Conservation (phyloP, 2,797 vertebrate species). For the Myotis myotis region DNA sequence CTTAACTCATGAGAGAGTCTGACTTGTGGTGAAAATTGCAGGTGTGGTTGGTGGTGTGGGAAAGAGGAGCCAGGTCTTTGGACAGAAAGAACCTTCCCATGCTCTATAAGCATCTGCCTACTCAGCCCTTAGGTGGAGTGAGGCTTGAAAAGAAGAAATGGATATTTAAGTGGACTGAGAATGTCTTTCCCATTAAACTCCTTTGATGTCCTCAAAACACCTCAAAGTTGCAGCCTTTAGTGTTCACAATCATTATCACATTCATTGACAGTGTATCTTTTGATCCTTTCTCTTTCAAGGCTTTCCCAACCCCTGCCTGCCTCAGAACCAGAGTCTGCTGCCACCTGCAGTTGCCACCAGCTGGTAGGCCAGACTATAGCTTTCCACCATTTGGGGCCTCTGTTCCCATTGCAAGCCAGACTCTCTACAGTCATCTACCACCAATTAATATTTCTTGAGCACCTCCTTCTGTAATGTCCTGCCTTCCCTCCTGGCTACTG, state of each 20-base stretch:
- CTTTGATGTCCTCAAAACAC: not conserved
- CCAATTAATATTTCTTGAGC: not conserved
- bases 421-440: not conserved
- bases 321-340: not conserved
- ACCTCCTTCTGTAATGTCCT: not conserved
- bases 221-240: not conserved
- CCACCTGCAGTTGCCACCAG: not conserved
- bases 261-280: not conserved
- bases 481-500: not conserved
- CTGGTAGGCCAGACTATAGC: not conserved
- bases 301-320: not conserved
- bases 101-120: not conserved
- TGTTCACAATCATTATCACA: not conserved
- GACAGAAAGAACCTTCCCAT: not conserved
- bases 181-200: not conserved
- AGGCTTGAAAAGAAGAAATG: slow-evolving; percentile 33
- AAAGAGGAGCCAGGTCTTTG: not conserved
- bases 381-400: not conserved
- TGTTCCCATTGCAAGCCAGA: not conserved
- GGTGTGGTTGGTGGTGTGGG: not conserved
- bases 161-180: not conserved
- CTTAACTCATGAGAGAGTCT: not conserved
- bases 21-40: not conserved
- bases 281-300: not conserved
- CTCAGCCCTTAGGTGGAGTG: not conserved